Base-by-base conservation (phyloP, 2,888 invertebrate genomes). In the Pharmacophagus antenor region DNA sequence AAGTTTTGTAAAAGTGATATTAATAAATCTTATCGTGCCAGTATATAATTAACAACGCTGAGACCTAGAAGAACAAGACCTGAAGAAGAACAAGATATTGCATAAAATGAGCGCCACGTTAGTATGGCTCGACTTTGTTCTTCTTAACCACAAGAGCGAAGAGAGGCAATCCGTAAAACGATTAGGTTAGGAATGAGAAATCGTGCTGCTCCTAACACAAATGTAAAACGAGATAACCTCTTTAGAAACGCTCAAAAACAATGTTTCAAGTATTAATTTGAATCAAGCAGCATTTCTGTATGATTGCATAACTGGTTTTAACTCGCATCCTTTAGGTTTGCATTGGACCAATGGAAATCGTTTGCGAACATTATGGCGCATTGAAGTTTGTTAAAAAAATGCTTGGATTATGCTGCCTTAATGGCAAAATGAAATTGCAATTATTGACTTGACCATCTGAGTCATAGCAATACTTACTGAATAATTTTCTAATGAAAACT, bases 261-360 rank as follows among this genome's bases (percentile, higher is more conserved):
- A 73, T 72, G 22, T 53, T 50, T 69, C 65, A 68, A 69, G 70
- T 67, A 61, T 55, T 73, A 70, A 71, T 74, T 70, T 71, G 70
- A 73, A 74, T 74, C 70, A 70, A 70, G 70, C 68, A 68, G 72
- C 69, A 65, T 71, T 71, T 71, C 63, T 0, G 66, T 67, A 71
- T 57, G 69, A 70, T 71, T 70, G 71, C 68, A 71, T 48, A 55
- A 70, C 50, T 65, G 67, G 69, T 60, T 68, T 69, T 67, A 63
- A 69, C 69, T 69, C 56, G 67, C 68, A 71, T 70, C n/a, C 58
- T 62, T 63, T 59, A 49, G 61, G 66, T 63, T 65, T 58, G 65
- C 62, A 69, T 71, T 17, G 17, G 17, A 7, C 23, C 3, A 25
- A 25, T 25, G 23, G 23, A n/a, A n/a, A n/a, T n/a, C n/a, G n/a